Evolutionary conservation across 2,797 vertebrate genomes (phyloP), one percentile per base, ranked within the genome.

Genomic region (Protosalanx chinensis): DNA sequence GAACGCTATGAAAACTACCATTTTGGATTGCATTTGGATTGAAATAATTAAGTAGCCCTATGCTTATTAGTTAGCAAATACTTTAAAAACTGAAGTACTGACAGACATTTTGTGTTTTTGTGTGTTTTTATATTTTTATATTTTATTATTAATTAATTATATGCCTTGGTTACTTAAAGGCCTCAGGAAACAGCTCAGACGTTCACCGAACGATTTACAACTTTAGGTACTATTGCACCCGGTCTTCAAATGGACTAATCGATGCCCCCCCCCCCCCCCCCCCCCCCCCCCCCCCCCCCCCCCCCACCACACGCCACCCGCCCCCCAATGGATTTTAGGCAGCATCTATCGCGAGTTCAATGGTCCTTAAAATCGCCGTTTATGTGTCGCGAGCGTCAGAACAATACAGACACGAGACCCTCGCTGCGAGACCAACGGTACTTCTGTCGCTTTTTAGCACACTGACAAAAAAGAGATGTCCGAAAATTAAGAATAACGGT

Each of bases 351-450:
- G 88, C 86, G 80, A 77, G 88, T 84, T 91, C 88, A 93, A 92
- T 91, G 88, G 86, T 88, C 90, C 93, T 88, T 93, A 88, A 92
- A 93, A 93, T 92, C 81, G 80, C 80, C 87, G 80, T 89, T 91
- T 91, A 86, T 86, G 83, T 86, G 83, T 81, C 85, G 83, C 70
- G 59, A 82, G 88, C 76, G 59, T 80, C 84, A 81, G 87, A 91
- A 93, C 92, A 93, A 92, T 89, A 76, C 88, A 68, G 75, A 83
- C 84, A 87, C 61, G 32, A 83, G 82, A 86, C 85, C 81, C 91
- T 91, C 58, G 76, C 87, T 84, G 89, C 64, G 86, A 82, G 85
- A 87, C 87, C 86, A 92, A 91, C 87, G 89, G 88, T 82, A 82
- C 85, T 85, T 81, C 74, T 88, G 85, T 74, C 73, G 70, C 75